These are phyloP conservation scores for Cephus pygmeus DNA, from an alignment of 2,888 invertebrate species.

Conservation along the genomic window DNA sequence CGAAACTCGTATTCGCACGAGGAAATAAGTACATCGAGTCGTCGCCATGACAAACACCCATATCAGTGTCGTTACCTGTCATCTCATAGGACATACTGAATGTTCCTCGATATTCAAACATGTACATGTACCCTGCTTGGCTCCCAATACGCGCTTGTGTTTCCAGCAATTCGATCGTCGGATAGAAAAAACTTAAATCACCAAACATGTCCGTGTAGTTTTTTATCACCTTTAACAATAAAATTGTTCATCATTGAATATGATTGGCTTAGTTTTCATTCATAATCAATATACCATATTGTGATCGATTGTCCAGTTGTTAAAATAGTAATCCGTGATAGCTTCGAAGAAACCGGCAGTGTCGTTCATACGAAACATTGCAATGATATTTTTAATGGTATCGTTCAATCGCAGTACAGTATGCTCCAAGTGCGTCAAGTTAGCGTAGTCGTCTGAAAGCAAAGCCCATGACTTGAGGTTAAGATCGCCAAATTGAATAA, in stretches of 20 bases:
- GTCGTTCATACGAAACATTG: no score
- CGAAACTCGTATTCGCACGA: neutral
- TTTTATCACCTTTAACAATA: neutral
- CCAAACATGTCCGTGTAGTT: rapidly evolving
- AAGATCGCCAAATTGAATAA: no score
- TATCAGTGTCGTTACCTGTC: neutral
- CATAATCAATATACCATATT: neutral
- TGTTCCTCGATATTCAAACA: neutral
- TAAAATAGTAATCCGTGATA: neutral
- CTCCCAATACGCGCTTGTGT: neutral
- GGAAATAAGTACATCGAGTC: neutral
- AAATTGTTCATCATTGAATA: neutral
- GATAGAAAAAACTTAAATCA: neutral
- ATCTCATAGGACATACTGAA: neutral
- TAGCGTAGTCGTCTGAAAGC: no score
- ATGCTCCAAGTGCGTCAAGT: no score
- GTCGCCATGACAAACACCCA: constrained; percentile 5
- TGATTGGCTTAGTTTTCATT: no score
- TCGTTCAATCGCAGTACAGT: no score
- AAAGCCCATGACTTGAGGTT: no score
- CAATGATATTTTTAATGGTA: no score
- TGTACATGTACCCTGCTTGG: neutral
- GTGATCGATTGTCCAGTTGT: neutral
- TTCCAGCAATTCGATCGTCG: neutral
- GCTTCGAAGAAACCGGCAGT: neutral